These are phyloP conservation scores for Austrofundulus limnaeus DNA, from an alignment of 2,113 vertebrate species.

Conservation along the genomic window DNA sequence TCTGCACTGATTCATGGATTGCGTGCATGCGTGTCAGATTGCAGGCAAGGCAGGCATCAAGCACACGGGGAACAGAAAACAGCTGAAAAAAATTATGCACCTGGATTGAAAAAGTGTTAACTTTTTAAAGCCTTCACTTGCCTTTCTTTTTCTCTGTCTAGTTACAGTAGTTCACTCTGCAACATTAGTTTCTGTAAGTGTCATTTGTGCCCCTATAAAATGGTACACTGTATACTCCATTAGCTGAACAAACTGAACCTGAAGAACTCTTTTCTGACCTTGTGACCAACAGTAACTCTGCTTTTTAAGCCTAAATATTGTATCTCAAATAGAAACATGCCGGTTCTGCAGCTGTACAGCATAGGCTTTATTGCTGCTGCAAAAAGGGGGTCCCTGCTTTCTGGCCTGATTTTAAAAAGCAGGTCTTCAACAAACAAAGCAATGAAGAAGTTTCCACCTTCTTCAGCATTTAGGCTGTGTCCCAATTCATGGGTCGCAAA, in stretches of 20 bases:
- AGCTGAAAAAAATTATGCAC: too few relatives aligned
- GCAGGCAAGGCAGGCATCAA: too few relatives aligned
- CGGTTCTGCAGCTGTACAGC: constrained; percentile 22
- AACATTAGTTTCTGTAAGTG: not conserved
- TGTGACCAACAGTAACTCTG: constrained; percentile 32
- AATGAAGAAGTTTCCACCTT: constrained; percentile 45
- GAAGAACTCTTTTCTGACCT: constrained; percentile 33
- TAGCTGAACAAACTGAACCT: constrained; percentile 21
- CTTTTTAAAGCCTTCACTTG: too few relatives aligned
- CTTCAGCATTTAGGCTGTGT: constrained; percentile 71
- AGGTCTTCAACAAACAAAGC: not conserved
- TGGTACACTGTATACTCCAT: constrained; percentile 9
- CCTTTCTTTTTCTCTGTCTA: too few relatives aligned
- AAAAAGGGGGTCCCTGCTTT: not conserved
- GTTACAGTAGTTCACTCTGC: not conserved
- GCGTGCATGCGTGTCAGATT: too few relatives aligned
- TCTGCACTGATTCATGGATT: too few relatives aligned
- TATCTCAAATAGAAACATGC: constrained; percentile 29
- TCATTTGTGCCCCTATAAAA: constrained; percentile 2
- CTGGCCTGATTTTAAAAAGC: constrained; percentile 6
- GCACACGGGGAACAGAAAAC: too few relatives aligned
- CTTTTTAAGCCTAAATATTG: constrained; percentile 28
- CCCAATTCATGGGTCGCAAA: too few relatives aligned
- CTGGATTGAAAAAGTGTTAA: too few relatives aligned
- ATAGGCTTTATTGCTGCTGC: constrained; percentile 15